Base-by-base conservation (phyloP, 1,140 invertebrate genomes). In the Copidosoma floridanum region DNA sequence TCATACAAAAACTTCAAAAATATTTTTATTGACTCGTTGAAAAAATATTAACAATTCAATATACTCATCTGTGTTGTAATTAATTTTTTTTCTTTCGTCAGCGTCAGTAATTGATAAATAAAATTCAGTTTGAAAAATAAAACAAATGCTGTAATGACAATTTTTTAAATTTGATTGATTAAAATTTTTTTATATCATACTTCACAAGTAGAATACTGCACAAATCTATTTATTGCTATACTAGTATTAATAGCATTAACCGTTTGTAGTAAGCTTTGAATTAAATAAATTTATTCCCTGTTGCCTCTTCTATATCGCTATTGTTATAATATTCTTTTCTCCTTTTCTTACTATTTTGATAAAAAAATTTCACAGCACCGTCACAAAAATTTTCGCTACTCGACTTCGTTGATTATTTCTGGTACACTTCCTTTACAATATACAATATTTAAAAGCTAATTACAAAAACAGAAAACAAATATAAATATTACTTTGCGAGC, bases 201-300 rank as follows among this genome's bases (percentile, higher is more conserved):
- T 21, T 16, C 40, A 10, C 23, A 54, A 27, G 20, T 14, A 16
- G 43, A 48, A 54, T 54, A 61, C 43, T 55, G 52, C n/a, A 26
- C n/a, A 29, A 61, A n/a, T 4, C 24, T 55, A 35, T 54, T 54
- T 54, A 60, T 60, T 60, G 51, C 32, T n/a, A 48, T n/a, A 14
- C 12, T 54, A 54, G 1, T 55, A 56, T 56, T 51, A 41, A 35
- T 27, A 37, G n/a, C 18, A 20, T 38, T 38, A 26, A 23, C 1
- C 12, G 4, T 37, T n/a, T 53, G 40, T 37, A 35, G n/a, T 53
- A 46, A 47, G 40, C 4, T 54, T 48, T 40, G n/a, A 54, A 41
- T 61, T 55, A 54, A 50, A 55, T 61, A 46, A 51, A 35, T 53
- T 46, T 29, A 27, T 55, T 50, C 37, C 46, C 46, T 41, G 38